Percentiles rank a stretch among this genome's conserved stretches.
Evolutionary conservation across 2,888 invertebrate genomes (phyloP).

Genomic region (Lithophane leautieri): DNA sequence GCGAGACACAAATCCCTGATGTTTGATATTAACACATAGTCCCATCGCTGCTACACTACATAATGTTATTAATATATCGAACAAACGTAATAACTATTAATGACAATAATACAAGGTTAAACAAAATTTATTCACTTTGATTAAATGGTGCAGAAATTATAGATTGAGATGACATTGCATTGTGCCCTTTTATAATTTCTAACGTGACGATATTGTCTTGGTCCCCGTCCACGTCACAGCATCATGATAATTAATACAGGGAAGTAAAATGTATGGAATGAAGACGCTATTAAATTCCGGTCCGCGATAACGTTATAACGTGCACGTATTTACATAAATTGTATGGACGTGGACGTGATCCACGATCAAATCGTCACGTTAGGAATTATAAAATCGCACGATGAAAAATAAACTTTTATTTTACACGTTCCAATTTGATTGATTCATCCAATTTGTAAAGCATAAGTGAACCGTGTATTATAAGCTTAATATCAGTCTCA

Average conservation of each 20-base stretch:
- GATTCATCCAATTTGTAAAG: constrained; percentile 10
- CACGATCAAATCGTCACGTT: too few relatives aligned
- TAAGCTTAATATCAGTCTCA: constrained; percentile 4
- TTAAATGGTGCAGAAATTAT: not conserved
- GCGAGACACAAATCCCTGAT: constrained; percentile 17
- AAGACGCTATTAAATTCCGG: too few relatives aligned
- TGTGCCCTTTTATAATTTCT: too few relatives aligned
- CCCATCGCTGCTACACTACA: constrained; percentile 7
- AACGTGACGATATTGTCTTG: too few relatives aligned
- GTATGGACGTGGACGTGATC: too few relatives aligned
- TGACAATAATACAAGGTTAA: not conserved
- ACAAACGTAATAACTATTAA: constrained; percentile 31
- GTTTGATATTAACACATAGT: constrained; percentile 47
- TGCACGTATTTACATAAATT: too few relatives aligned
- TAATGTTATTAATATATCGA: constrained; percentile 44
- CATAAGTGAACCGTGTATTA: not conserved
- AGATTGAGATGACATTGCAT: not conserved
- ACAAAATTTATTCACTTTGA: constrained; percentile 1
- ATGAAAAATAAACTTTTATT: not conserved
- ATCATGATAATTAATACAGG: too few relatives aligned
- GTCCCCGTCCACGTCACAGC: too few relatives aligned
- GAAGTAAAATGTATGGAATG: too few relatives aligned
- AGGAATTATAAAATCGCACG: too few relatives aligned
- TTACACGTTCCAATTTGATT: not conserved
- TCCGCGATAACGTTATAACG: too few relatives aligned